Evolutionary conservation across 2,113 vertebrate genomes (phyloP).

Genomic region (Dasyurus viverrinus): DNA sequence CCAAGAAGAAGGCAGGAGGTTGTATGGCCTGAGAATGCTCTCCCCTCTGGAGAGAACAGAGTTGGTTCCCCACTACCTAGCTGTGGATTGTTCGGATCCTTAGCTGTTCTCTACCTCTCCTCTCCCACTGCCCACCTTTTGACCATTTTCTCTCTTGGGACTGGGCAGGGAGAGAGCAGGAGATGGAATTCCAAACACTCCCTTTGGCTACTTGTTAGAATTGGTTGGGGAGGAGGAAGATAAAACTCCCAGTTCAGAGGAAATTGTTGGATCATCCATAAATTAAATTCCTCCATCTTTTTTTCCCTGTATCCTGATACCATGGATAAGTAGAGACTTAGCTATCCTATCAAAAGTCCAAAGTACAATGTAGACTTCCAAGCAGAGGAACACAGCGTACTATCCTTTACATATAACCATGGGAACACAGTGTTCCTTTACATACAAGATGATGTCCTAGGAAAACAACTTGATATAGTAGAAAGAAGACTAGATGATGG

Average conservation of each 20-base stretch:
- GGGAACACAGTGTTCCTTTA: background rate
- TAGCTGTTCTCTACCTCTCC: background rate
- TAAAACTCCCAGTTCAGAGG: background rate
- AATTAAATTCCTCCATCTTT: background rate
- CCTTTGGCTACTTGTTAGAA: background rate
- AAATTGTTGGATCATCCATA: background rate
- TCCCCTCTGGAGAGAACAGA: background rate
- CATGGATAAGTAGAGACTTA: background rate
- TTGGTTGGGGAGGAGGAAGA: background rate
- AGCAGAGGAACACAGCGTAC: background rate
- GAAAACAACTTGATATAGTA: background rate
- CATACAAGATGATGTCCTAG: background rate
- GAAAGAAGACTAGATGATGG: background rate
- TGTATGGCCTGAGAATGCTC: background rate
- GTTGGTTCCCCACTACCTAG: background rate
- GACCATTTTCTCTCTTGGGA: background rate
- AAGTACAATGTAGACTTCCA: background rate
- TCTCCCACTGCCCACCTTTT: background rate
- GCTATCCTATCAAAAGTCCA: background rate
- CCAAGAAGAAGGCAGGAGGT: background rate
- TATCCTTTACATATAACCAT: background rate
- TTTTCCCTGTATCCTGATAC: background rate
- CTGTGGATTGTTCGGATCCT: background rate
- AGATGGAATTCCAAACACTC: background rate
- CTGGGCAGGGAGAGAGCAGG: background rate